Evolutionary conservation across 2,888 invertebrate species (phyloP).

Genomic region (Chydorus sphaericus): DNA sequence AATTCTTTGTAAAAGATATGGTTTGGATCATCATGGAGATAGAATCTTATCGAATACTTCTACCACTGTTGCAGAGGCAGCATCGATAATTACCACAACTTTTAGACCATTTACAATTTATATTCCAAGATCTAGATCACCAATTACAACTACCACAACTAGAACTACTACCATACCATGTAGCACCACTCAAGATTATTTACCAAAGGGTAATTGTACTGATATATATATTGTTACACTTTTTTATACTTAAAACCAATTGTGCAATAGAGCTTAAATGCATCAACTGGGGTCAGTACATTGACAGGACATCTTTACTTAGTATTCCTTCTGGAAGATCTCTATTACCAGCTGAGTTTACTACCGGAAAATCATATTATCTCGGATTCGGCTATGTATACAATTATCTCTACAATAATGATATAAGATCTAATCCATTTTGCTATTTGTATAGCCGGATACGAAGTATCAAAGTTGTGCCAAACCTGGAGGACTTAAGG

Average conservation of each 20-base stretch:
- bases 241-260: not conserved
- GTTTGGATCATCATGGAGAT: too few species aligned
- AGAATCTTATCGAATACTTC: too few species aligned
- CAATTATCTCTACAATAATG: not conserved
- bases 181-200: too few species aligned
- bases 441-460: constrained; percentile 35
- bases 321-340: not conserved
- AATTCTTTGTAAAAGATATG: too few species aligned
- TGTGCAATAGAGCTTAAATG: not conserved
- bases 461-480: constrained; percentile 42
- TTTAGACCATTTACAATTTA: too few species aligned
- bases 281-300: not conserved
- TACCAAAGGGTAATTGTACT: too few species aligned
- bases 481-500: constrained; percentile 41
- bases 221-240: too few species aligned
- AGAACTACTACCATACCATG: too few species aligned
- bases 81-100: too few species aligned
- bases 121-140: too few species aligned
- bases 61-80: too few species aligned
- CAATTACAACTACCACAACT: too few species aligned
- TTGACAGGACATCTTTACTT: not conserved
- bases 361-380: not conserved
- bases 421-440: not conserved
- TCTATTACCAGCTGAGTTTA: not conserved
- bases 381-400: constrained; percentile 8